Conservation (phyloP, 1,140 invertebrate species). For the Nilaparvata lugens region DNA sequence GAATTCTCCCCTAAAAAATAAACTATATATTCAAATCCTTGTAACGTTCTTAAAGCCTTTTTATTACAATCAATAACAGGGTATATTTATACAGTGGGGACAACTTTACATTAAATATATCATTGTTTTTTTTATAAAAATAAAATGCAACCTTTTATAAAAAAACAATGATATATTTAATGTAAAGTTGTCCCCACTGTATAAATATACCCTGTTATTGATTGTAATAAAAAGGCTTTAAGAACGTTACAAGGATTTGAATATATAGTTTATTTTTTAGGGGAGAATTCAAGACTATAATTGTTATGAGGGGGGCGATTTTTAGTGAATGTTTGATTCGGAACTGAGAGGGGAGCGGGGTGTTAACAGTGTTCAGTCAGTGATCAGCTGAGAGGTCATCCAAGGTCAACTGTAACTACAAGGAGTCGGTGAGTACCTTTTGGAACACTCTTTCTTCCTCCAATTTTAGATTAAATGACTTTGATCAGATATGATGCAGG, state of each 20-base stretch:
- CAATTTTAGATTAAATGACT: too few relatives aligned
- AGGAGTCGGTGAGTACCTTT: too few relatives aligned
- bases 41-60: conserved; percentile 4
- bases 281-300: conserved; percentile 16
- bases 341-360: neutral
- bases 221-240: conserved; percentile 8
- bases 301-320: neutral
- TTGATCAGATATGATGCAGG: too few relatives aligned
- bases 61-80: conserved; percentile 3
- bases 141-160: conserved; percentile 10
- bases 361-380: too few relatives aligned
- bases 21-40: conserved; percentile 3
- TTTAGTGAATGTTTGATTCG: conserved; percentile 17
- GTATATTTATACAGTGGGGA: too few relatives aligned
- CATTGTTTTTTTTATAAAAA: conserved; percentile 1
- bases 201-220: neutral
- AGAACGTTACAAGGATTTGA: neutral
- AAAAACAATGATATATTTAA: conserved; percentile 5
- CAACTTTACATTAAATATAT: conserved; percentile 3
- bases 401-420: too few relatives aligned
- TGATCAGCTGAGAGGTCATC: too few relatives aligned
- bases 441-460: too few relatives aligned
- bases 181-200: neutral
- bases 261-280: conserved; percentile 15
- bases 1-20: conserved; percentile 18